Evolutionary conservation across 2,113 vertebrate genomes (phyloP).

Genomic region (Labeo catla): DNA sequence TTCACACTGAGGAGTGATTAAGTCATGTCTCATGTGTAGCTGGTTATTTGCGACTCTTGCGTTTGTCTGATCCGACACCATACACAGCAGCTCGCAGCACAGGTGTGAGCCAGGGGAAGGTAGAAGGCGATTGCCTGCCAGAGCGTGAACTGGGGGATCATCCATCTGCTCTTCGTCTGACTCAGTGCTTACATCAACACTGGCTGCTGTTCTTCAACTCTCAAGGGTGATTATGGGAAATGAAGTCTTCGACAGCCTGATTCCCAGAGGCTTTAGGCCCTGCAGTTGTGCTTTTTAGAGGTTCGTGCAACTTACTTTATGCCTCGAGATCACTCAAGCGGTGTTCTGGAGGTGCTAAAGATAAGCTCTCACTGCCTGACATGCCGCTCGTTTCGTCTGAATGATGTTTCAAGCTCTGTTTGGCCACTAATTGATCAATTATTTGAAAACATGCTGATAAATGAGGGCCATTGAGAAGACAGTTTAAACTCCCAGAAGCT

Average conservation of each 20-base stretch:
- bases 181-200: slow-evolving; percentile 36
- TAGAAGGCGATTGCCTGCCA: slow-evolving; percentile 26
- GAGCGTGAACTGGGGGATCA: slow-evolving; percentile 41
- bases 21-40: slow-evolving; percentile 1
- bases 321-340: not conserved
- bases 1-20: not conserved
- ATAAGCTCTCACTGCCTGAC: not conserved
- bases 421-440: slow-evolving; percentile 28
- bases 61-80: not conserved
- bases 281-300: slow-evolving; percentile 6
- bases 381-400: not conserved
- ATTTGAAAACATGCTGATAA: slow-evolving; percentile 23
- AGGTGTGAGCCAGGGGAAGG: slow-evolving; percentile 24
- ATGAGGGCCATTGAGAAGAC: not conserved
- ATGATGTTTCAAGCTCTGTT: slow-evolving; percentile 10
- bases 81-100: slow-evolving; percentile 19
- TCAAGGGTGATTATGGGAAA: slow-evolving; percentile 50
- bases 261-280: slow-evolving; percentile 5
- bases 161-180: slow-evolving; percentile 46
- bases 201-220: slow-evolving; percentile 26
- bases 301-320: not conserved
- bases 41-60: slow-evolving; percentile 26
- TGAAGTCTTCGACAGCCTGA: slow-evolving; percentile 35
- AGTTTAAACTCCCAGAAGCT: slow-evolving; percentile 6
- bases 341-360: slow-evolving; percentile 15